Percentiles rank a stretch among this genome's conserved stretches.
Evolutionary conservation across 2,797 vertebrate genomes (phyloP).

Genomic region (Macrochelys suwanniensis): DNA sequence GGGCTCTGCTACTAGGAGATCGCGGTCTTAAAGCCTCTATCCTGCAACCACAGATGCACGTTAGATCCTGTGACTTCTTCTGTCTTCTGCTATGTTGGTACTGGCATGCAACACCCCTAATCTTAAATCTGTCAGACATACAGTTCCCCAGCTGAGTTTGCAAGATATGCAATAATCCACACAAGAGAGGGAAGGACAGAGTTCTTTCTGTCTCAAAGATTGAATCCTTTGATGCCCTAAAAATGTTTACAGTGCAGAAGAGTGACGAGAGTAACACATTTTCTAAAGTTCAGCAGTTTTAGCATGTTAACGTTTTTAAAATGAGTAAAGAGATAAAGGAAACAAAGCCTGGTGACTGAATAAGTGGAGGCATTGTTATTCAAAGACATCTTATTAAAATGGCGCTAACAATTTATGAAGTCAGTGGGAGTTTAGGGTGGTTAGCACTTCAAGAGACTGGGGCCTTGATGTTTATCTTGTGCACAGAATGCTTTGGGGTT

Average conservation of each 20-base stretch:
- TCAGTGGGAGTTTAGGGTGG: constrained; percentile 9
- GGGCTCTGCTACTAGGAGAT: background rate
- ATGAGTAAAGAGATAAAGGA: background rate
- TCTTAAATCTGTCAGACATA: background rate
- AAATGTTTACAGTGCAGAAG: background rate
- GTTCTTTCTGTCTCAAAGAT: constrained; percentile 19
- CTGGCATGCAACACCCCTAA: background rate
- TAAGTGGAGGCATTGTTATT: constrained; percentile 3
- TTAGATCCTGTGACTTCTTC: background rate
- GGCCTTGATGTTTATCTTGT: background rate
- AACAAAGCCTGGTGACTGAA: background rate
- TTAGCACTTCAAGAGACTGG: background rate
- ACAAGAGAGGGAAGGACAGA: background rate
- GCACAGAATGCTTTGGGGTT: background rate
- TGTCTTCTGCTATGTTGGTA: background rate
- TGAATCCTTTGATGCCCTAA: background rate
- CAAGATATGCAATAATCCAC: background rate
- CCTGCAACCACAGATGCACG: background rate
- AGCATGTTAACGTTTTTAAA: background rate
- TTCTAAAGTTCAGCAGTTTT: constrained; percentile 21
- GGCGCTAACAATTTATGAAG: background rate
- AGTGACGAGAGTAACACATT: background rate
- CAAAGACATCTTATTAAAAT: constrained; percentile 1
- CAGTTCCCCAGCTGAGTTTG: background rate
- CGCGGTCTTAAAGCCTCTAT: background rate